phyloP scores from a whole-genome alignment of 2,888 invertebrate genomes.

The Thymelicus sylvestris region DNA sequence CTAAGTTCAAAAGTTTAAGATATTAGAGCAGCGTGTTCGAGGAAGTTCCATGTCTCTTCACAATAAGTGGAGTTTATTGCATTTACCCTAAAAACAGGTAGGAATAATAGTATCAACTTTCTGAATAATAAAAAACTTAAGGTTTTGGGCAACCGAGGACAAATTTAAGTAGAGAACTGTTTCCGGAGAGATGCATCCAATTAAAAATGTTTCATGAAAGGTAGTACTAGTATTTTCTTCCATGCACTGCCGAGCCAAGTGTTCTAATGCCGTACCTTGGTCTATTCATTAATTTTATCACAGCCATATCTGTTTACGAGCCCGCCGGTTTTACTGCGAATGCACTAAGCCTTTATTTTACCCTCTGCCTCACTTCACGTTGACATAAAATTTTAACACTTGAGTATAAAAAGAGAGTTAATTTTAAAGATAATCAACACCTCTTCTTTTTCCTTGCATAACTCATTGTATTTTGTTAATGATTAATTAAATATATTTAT shows the following conservation, averaged over 20 bases:
- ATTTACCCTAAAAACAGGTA: too few species aligned
- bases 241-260: slow-evolving; percentile 55
- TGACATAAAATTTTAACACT: slow-evolving; percentile 61
- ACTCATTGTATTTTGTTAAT: too few species aligned
- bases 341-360: slow-evolving; percentile 67
- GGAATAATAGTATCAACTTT: neutral
- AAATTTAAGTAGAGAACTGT: slow-evolving; percentile 17
- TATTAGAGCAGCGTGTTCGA: too few species aligned
- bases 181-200: slow-evolving; percentile 50
- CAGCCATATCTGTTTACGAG: slow-evolving; percentile 68
- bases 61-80: too few species aligned
- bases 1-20: too few species aligned
- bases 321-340: slow-evolving; percentile 65
- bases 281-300: slow-evolving; percentile 62
- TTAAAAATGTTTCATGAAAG: slow-evolving; percentile 61
- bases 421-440: slow-evolving; percentile 2
- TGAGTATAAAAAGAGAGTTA: slow-evolving; percentile 51
- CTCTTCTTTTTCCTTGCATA: neutral
- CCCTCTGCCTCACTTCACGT: slow-evolving; percentile 59
- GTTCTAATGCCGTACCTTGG: slow-evolving; percentile 47
- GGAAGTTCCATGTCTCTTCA: too few species aligned
- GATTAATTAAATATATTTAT: too few species aligned
- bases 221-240: slow-evolving; percentile 52
- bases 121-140: neutral
- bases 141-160: neutral